phyloP scores from a whole-genome alignment of 1,140 invertebrate genomes.

The Procambarus clarkii region DNA sequence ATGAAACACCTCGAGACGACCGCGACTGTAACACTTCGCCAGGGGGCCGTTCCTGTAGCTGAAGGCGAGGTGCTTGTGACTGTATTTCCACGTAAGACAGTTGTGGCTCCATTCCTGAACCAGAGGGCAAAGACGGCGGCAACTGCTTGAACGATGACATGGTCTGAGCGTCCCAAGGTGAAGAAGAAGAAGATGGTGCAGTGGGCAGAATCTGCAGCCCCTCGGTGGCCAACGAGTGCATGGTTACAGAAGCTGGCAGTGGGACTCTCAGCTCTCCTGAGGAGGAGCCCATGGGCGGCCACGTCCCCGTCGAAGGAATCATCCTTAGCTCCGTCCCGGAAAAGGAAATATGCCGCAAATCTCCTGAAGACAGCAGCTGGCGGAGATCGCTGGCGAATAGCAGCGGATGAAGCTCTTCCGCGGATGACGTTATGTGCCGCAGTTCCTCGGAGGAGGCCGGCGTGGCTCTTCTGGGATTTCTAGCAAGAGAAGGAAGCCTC shows the following conservation, averaged over 20 bases:
- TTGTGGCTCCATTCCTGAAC: background rate
- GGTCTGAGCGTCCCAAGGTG: conserved; percentile 27
- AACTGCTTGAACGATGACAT: conserved; percentile 25
- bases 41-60: conserved; percentile 11
- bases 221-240: conserved; percentile 41
- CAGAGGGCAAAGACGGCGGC: conserved; percentile 1
- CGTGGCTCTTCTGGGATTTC: conserved; percentile 7
- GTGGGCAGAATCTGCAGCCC: conserved; percentile 32
- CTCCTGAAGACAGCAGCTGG: conserved; percentile 31
- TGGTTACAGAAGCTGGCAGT: conserved; percentile 23
- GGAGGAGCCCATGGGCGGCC: conserved; percentile 31
- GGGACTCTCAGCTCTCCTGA: conserved; percentile 49
- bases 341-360: conserved; percentile 37
- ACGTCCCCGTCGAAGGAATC: conserved; percentile 23
- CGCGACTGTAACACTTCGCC: background rate
- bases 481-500: conserved; percentile 5
- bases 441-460: conserved; percentile 34
- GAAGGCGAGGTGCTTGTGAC: background rate
- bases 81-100: background rate
- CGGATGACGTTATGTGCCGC: conserved; percentile 47
- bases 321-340: conserved; percentile 42
- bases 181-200: conserved; percentile 1
- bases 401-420: conserved; percentile 46
- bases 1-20: background rate
- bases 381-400: conserved; percentile 33